phyloP scores from a whole-genome alignment of 2,888 invertebrate species.

The Cordilura impudica region DNA sequence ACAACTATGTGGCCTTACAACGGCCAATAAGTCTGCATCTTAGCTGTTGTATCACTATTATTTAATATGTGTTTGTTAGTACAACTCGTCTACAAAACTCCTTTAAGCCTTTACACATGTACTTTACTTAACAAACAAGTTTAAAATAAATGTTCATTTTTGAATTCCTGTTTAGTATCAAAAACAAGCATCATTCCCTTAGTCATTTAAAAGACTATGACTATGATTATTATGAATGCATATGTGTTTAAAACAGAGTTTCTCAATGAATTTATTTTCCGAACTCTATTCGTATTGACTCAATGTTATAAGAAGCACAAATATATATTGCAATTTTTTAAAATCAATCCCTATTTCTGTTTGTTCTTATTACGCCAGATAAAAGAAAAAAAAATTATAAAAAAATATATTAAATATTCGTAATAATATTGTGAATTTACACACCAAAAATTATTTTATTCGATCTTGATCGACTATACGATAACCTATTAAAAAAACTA shows the following conservation, averaged over 20 bases:
- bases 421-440: too few relatives aligned
- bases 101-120: slow-evolving; percentile 38
- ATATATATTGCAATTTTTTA: too few relatives aligned
- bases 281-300: too few relatives aligned
- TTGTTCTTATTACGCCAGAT: too few relatives aligned
- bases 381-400: too few relatives aligned
- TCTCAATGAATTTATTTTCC: too few relatives aligned
- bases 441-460: too few relatives aligned
- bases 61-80: neutral
- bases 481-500: too few relatives aligned
- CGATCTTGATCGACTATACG: too few relatives aligned
- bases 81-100: neutral
- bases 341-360: too few relatives aligned
- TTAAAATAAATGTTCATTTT: slow-evolving; percentile 25
- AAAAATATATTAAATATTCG: too few relatives aligned
- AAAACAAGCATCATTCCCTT: slow-evolving; percentile 41
- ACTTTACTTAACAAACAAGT: slow-evolving; percentile 30
- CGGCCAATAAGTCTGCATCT: slow-evolving; percentile 24
- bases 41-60: slow-evolving; percentile 6
- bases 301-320: too few relatives aligned
- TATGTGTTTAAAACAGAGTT: neutral
- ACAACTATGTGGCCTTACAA: neutral
- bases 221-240: slow-evolving; percentile 36
- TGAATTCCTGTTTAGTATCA: slow-evolving; percentile 54
- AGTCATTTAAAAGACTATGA: slow-evolving; percentile 34